A percentile compares a stretch with the other conserved stretches of the same genome.
These are phyloP conservation scores for Glaucomys volans DNA, from an alignment of 2,113 vertebrate species.

Conservation along the genomic window DNA sequence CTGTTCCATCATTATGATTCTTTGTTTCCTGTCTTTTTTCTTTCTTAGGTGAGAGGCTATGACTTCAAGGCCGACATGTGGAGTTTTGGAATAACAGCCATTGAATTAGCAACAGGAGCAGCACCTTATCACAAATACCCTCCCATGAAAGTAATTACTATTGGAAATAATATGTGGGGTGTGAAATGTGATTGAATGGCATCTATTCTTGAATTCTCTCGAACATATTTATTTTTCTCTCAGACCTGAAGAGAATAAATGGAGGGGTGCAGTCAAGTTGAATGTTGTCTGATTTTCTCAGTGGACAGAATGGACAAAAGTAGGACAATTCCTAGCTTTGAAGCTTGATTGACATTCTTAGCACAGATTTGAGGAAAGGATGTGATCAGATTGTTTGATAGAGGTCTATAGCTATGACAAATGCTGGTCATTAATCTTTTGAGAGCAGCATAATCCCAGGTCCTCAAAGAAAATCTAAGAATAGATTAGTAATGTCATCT, in stretches of 20 bases:
- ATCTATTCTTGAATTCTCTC: conserved; percentile 20
- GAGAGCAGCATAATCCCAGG: neutral
- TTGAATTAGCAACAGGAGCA: conserved; percentile 97
- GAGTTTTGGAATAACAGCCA: conserved; percentile 99
- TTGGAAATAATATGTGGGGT: conserved; percentile 27
- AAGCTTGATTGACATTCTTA: neutral
- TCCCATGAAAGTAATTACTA: conserved; percentile 96
- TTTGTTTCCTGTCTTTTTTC: conserved; percentile 30
- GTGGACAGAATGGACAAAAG: conserved; percentile 9
- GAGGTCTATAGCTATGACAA: neutral
- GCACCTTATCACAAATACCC: conserved; percentile 99
- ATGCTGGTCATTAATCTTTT: neutral
- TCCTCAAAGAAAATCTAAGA: neutral
- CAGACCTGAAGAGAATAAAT: conserved; percentile 13
- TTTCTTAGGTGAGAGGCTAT: conserved; percentile 96
- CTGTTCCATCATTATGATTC: conserved; percentile 14
- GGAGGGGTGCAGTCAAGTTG: neutral
- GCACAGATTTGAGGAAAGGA: neutral
- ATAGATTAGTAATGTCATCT: neutral
- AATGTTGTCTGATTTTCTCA: conserved; percentile 29
- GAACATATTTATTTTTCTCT: conserved; percentile 16
- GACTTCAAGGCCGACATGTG: conserved; percentile 99
- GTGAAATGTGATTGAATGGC: conserved; percentile 40
- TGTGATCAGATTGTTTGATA: neutral
- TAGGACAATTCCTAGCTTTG: neutral